phyloP scores from a whole-genome alignment of 2,888 invertebrate genomes.

The Drosophila phalerata region DNA sequence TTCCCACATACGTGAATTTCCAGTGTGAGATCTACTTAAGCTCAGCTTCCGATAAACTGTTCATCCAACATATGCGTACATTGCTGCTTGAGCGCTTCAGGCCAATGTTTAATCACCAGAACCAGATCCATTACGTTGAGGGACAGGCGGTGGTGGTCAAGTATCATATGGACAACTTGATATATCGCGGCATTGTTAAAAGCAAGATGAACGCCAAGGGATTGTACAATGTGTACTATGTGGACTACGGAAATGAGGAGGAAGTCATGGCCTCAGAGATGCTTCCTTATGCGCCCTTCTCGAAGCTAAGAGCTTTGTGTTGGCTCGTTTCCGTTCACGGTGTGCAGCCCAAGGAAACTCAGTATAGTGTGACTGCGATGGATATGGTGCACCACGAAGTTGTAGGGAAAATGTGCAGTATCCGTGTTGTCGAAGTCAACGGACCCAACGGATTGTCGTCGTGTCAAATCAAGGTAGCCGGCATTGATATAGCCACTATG shows the following conservation, averaged over 20 bases:
- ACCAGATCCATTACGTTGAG: constrained; percentile 30
- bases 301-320: constrained; percentile 89
- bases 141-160: constrained; percentile 90
- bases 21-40: constrained; percentile 86
- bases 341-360: constrained; percentile 85
- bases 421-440: constrained; percentile 81
- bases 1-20: constrained; percentile 88
- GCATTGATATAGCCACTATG: constrained; percentile 69
- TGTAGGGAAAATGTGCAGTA: constrained; percentile 87
- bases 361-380: constrained; percentile 87
- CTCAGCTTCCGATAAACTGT: constrained; percentile 74
- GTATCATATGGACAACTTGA: constrained; percentile 88
- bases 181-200: constrained; percentile 88
- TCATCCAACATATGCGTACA: constrained; percentile 86
- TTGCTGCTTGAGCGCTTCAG: constrained; percentile 86
- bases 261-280: constrained; percentile 87
- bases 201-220: constrained; percentile 39
- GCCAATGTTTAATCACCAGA: constrained; percentile 18
- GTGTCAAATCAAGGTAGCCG: constrained; percentile 73
- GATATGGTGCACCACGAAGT: constrained; percentile 88
- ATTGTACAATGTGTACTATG: constrained; percentile 88
- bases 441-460: constrained; percentile 23
- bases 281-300: constrained; percentile 88
- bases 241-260: constrained; percentile 94
- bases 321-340: constrained; percentile 88